A percentile compares a stretch with the other conserved stretches of the same genome.
These are phyloP conservation scores for Turritopsis rubra DNA, from an alignment of 30 jellyfish, hydroid and myxozoan species.

Conservation along the genomic window DNA sequence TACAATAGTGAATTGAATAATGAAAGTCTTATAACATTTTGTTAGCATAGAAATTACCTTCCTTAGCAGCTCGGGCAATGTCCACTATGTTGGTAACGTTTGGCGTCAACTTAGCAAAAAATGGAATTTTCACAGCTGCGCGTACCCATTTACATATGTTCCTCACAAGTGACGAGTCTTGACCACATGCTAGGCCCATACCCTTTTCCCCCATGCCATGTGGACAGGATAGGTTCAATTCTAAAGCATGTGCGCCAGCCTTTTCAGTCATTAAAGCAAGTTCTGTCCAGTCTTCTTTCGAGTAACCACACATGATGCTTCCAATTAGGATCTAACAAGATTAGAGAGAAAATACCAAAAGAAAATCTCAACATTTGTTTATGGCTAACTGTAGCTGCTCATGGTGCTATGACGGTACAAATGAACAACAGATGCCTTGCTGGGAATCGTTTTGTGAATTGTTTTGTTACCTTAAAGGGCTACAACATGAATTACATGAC, in stretches of 20 bases:
- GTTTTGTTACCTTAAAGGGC: too few relatives aligned
- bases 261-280: slow-evolving; percentile 73
- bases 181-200: slow-evolving; percentile 99
- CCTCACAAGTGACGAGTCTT: slow-evolving; percentile 71
- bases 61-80: slow-evolving; percentile 91
- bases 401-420: too few relatives aligned
- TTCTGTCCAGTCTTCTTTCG: slow-evolving; percentile 84
- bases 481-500: too few relatives aligned
- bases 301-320: slow-evolving; percentile 88
- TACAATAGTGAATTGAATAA: too few relatives aligned
- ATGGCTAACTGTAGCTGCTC: too few relatives aligned
- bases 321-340: slow-evolving; percentile 73
- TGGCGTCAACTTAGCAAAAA: slow-evolving; percentile 95
- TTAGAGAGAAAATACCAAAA: too few relatives aligned
- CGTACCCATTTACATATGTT: slow-evolving; percentile 96
- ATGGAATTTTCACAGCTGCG: slow-evolving; percentile 85
- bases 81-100: slow-evolving; percentile 85
- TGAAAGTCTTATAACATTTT: too few relatives aligned
- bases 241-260: slow-evolving; percentile 94
- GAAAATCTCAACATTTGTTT: too few relatives aligned
- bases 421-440: too few relatives aligned
- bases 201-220: slow-evolving; percentile 99
- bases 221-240: slow-evolving; percentile 90
- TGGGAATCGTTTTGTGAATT: too few relatives aligned
- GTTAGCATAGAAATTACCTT: slow-evolving; percentile 40